phyloP scores from a whole-genome alignment of 1,140 invertebrate genomes.

The Cotesia typhae region DNA sequence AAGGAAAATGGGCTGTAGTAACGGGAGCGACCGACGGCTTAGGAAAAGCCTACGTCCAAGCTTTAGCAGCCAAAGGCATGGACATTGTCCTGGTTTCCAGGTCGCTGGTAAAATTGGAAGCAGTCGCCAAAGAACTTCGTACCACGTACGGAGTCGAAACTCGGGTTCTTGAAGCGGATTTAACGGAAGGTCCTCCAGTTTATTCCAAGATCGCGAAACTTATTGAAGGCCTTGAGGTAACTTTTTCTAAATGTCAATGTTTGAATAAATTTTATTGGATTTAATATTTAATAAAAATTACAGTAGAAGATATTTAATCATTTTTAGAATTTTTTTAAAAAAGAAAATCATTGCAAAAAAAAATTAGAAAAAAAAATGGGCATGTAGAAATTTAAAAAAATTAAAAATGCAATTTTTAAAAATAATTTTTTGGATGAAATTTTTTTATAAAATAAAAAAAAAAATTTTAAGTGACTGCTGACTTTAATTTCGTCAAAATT shows the following conservation, averaged over 20 bases:
- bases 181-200: constrained; percentile 76
- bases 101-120: constrained; percentile 81
- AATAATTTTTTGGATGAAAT: no score
- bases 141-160: constrained; percentile 80
- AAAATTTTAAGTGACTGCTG: no score
- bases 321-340: no score
- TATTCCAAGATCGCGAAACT: constrained; percentile 81
- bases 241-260: not conserved
- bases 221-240: constrained; percentile 77
- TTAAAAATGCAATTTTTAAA: no score
- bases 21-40: constrained; percentile 93
- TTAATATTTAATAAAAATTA: no score
- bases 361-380: no score
- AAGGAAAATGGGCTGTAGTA: constrained; percentile 73
- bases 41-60: constrained; percentile 87
- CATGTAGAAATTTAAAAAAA: no score
- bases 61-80: constrained; percentile 82
- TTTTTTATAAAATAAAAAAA: no score
- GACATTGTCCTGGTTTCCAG: constrained; percentile 91
- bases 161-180: constrained; percentile 85
- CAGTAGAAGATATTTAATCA: no score
- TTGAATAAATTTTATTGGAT: not conserved
- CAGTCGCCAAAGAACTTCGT: constrained; percentile 84
- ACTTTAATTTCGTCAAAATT: not conserved
- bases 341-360: no score